Evolutionary conservation across 2,113 vertebrate species (phyloP).

Genomic region (Aegithalos caudatus): DNA sequence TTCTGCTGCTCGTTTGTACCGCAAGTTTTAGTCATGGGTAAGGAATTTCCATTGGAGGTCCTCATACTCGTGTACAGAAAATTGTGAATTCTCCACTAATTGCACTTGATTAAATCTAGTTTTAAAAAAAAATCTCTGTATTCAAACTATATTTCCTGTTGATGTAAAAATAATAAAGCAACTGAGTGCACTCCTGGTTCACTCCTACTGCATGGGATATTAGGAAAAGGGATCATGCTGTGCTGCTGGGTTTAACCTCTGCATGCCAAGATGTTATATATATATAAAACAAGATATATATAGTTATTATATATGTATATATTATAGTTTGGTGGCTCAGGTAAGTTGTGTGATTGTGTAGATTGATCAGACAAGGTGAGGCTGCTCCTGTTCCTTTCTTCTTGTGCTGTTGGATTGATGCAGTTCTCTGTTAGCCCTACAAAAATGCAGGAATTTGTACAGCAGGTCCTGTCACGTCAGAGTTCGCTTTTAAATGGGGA

Average conservation of each 20-base stretch:
- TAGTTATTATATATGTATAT: background rate
- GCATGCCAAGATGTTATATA: fast-evolving
- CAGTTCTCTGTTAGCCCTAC: background rate
- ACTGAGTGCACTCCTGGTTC: background rate
- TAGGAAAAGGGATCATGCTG: background rate
- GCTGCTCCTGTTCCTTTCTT: background rate
- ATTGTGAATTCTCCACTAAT: background rate
- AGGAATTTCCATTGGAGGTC: background rate
- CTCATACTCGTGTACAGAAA: background rate
- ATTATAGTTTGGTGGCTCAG: background rate
- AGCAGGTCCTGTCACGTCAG: fast-evolving
- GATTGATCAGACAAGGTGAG: background rate
- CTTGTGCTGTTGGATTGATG: background rate
- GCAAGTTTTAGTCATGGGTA: background rate
- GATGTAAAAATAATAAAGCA: constrained; percentile 45
- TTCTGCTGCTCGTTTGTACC: background rate
- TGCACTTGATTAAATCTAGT: background rate
- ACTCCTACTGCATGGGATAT: background rate
- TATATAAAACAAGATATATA: background rate
- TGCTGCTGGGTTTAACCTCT: background rate
- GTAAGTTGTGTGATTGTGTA: background rate
- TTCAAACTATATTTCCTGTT: background rate
- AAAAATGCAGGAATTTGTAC: background rate
- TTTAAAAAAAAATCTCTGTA: constrained; percentile 24
- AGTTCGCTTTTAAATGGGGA: background rate